Evolutionary conservation across 2,888 invertebrate genomes (phyloP), one percentile per base, ranked within the genome.

Genomic region (Cataglyphis altisquamis): DNA sequence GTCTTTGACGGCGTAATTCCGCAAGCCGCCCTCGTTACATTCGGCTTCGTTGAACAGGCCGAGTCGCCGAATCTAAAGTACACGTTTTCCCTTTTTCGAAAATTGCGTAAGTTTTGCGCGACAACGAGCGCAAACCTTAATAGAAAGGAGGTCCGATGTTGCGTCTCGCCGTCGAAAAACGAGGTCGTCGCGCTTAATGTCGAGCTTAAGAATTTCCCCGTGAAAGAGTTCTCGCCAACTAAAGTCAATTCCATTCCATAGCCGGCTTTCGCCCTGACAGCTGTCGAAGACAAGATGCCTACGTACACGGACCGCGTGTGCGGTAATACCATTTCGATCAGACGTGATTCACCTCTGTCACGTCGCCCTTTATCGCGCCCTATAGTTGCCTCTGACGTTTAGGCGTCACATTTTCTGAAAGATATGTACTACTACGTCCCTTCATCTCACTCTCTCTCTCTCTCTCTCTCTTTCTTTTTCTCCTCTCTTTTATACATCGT

Each of bases 151-250:
- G 89, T 86, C 86, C 80, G 83, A 9, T 29, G 67, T 45, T 41
- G 64, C 77, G 57, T 32, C 78, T 41, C 52, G 25, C 5, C 62
- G 72, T 78, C 68, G 83, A 86, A 90, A 87, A 90, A 87, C 78
- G 81, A 62, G 89, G 90, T 87, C 83, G 72, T 83, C 86, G 72
- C 84, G 84, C 63, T 90, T 90, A 87, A 87, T 85, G 90, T 90
- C 87, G 80, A 84, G 84, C 84, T 86, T 90, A 84, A 82, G 84
- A 87, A 90, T 90, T 89, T 85, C 62, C 67, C 57, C 66, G 45
- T 64, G 80, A 63, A 81, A 84, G 74, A 74, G 82, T 83, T 70
- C 68, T 55, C 81, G 66, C 57, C 75, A 83, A 84, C 78, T 83
- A 86, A 82, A 80, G 78, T 78, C 86, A 86, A 84, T 78, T 81